Percentiles rank a stretch among this genome's conserved stretches.
Evolutionary conservation across 2,888 invertebrate genomes (phyloP).

Genomic region (Pelosia muscerda): DNA sequence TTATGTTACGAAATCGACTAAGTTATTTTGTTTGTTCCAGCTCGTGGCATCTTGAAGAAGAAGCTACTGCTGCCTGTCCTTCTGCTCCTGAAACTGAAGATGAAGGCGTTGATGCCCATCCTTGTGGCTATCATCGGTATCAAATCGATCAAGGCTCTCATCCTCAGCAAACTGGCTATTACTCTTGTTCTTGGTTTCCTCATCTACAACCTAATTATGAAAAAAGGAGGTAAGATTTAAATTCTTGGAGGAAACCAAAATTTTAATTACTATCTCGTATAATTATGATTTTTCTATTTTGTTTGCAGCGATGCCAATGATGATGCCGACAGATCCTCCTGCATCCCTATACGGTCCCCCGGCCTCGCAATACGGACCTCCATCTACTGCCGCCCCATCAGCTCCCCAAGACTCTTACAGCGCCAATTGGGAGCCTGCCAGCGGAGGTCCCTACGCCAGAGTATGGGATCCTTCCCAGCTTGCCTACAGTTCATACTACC

Average conservation of each 20-base stretch:
- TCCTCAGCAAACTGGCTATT: slow-evolving; percentile 94
- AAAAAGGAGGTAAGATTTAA: slow-evolving; percentile 89
- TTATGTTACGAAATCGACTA: slow-evolving; percentile 17
- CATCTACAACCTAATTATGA: slow-evolving; percentile 90
- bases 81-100: slow-evolving; percentile 92
- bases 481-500: slow-evolving; percentile 91
- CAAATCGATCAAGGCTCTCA: slow-evolving; percentile 93
- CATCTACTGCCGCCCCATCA: slow-evolving; percentile 86
- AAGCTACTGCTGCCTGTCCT: slow-evolving; percentile 93
- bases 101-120: slow-evolving; percentile 94
- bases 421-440: slow-evolving; percentile 90
- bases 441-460: slow-evolving; percentile 92
- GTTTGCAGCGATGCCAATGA: slow-evolving; percentile 90
- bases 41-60: slow-evolving; percentile 93
- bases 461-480: slow-evolving; percentile 91
- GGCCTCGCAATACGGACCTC: slow-evolving; percentile 84
- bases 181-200: slow-evolving; percentile 93
- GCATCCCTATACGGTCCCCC: slow-evolving; percentile 91
- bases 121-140: slow-evolving; percentile 92
- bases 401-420: slow-evolving; percentile 91
- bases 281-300: slow-evolving; percentile 22
- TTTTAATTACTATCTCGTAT: background rate
- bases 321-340: slow-evolving; percentile 85
- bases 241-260: background rate
- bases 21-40: slow-evolving; percentile 76